Conservation (phyloP, 2,797 vertebrate genomes). For the Sebastes wilsoni region DNA sequence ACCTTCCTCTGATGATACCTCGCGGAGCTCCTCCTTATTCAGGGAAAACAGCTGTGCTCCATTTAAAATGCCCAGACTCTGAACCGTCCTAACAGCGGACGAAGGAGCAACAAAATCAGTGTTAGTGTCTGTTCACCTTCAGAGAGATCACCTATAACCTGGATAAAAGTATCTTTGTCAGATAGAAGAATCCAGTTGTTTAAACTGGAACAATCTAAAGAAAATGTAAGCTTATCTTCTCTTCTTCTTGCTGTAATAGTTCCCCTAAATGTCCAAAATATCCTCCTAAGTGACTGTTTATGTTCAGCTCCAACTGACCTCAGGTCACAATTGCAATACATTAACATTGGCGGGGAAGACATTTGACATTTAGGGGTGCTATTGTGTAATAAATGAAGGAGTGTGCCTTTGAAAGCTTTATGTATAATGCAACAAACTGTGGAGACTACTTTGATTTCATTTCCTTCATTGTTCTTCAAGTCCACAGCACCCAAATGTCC, state of each 20-base stretch:
- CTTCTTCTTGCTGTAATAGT: neutral
- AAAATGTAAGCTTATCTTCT: neutral
- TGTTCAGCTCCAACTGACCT: neutral
- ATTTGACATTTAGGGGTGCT: constrained; percentile 24
- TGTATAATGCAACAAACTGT: neutral
- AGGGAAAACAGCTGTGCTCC: constrained; percentile 85
- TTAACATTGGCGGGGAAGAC: neutral
- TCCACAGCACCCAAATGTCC: neutral
- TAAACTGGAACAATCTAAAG: neutral
- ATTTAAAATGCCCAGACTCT: constrained; percentile 81
- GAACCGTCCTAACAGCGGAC: constrained; percentile 78
- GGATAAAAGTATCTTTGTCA: neutral
- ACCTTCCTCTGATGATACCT: constrained; percentile 83
- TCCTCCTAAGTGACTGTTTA: neutral
- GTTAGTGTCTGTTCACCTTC: neutral
- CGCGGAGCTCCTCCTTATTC: constrained; percentile 78
- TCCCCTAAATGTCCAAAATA: neutral
- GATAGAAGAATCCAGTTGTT: neutral
- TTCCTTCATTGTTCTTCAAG: neutral
- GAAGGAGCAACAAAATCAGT: neutral
- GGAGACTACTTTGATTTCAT: neutral
- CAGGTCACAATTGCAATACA: neutral
- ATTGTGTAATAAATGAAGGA: neutral
- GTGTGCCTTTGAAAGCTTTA: neutral
- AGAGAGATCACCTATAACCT: neutral